These are phyloP conservation scores for Caenorhabditis uteleia DNA, from an alignment of 2,888 invertebrate genomes.

Conservation along the genomic window DNA sequence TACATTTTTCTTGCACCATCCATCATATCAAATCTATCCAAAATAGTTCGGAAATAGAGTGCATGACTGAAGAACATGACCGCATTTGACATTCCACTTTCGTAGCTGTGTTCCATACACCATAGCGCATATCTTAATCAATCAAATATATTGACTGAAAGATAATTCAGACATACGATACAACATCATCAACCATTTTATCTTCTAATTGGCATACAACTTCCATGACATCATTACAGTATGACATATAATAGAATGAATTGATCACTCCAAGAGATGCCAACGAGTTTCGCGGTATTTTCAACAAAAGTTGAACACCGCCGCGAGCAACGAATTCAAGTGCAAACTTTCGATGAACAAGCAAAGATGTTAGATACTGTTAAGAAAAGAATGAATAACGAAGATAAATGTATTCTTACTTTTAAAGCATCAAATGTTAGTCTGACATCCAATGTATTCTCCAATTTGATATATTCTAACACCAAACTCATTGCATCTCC, in stretches of 20 bases:
- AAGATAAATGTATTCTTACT: conserved; percentile 55
- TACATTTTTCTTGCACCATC: conserved; percentile 91
- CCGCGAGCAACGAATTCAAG: conserved; percentile 90
- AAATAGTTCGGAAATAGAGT: conserved; percentile 80
- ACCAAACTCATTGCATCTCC: conserved; percentile 85
- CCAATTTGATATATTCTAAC: conserved; percentile 86
- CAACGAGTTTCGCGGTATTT: conserved; percentile 76
- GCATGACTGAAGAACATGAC: conserved; percentile 94
- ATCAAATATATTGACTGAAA: background rate
- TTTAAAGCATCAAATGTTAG: conserved; percentile 92
- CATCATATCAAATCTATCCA: conserved; percentile 91
- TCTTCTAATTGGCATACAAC: conserved; percentile 81
- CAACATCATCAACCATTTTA: conserved; percentile 57
- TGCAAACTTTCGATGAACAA: conserved; percentile 97
- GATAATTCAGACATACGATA: conserved; percentile 55
- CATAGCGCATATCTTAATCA: conserved; percentile 83
- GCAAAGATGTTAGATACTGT: conserved; percentile 86
- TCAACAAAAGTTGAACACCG: conserved; percentile 84
- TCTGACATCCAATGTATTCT: conserved; percentile 86
- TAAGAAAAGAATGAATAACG: background rate
- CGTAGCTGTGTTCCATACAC: conserved; percentile 93
- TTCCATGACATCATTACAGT: conserved; percentile 97
- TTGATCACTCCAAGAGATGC: conserved; percentile 86
- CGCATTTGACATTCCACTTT: conserved; percentile 95
- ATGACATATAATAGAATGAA: conserved; percentile 90